These are phyloP conservation scores for Catharus bicknelli DNA, from an alignment of 2,113 vertebrate genomes.

Conservation along the genomic window DNA sequence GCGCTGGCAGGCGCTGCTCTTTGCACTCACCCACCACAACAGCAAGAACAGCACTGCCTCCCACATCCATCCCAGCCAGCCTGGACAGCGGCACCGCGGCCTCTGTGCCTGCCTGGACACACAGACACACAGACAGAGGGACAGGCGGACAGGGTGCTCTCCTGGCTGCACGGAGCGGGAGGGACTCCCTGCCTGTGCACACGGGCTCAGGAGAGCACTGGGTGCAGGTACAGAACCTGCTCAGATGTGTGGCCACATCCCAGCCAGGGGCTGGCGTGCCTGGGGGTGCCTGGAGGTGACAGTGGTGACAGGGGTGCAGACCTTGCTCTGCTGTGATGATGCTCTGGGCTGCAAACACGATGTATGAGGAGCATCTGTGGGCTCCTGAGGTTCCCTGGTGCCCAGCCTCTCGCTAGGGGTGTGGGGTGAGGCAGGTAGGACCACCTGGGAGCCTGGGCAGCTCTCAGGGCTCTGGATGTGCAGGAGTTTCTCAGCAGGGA, in stretches of 20 bases:
- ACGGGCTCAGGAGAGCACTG: neutral
- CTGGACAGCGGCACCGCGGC: neutral
- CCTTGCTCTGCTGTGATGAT: too few species aligned
- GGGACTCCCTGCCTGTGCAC: neutral
- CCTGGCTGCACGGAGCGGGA: neutral
- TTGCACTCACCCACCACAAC: constrained; percentile 39
- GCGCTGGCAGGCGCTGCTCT: constrained; percentile 10
- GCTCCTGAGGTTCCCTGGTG: neutral
- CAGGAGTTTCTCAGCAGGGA: neutral
- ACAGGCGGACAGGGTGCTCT: too few species aligned
- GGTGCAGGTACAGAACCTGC: neutral
- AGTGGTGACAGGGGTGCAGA: neutral
- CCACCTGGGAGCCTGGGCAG: neutral
- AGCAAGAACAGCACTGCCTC: neutral
- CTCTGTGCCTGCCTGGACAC: neutral
- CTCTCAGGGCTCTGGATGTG: neutral
- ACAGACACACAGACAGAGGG: neutral
- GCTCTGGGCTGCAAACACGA: accelerated
- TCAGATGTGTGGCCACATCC: neutral
- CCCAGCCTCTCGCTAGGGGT: neutral
- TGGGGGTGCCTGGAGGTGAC: too few species aligned
- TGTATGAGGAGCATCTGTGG: neutral
- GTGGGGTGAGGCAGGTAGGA: neutral
- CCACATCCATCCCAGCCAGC: neutral
- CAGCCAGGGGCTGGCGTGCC: neutral